These are phyloP conservation scores for Paradoxurus hermaphroditus DNA, from an alignment of 2,113 vertebrate species.

Conservation along the genomic window DNA sequence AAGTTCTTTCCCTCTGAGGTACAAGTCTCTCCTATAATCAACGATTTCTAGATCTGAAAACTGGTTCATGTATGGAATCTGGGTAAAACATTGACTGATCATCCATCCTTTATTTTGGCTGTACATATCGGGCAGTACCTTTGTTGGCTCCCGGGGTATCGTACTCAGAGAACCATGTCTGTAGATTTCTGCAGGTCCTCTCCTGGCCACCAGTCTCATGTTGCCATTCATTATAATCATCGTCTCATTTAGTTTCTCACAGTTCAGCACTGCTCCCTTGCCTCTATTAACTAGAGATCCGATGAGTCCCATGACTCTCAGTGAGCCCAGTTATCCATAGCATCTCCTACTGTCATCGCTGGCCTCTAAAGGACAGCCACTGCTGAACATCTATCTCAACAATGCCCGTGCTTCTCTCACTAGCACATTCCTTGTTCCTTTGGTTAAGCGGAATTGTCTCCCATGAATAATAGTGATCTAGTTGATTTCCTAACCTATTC, in stretches of 20 bases:
- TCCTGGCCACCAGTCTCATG: not conserved
- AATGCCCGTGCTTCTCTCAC: not conserved
- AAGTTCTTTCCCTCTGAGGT: not conserved
- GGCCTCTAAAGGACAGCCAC: not conserved
- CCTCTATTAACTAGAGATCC: conserved; percentile 5
- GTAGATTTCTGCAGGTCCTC: not conserved
- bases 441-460: not conserved
- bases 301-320: not conserved
- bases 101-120: not conserved
- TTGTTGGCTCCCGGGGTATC: not conserved
- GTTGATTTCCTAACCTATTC: not conserved
- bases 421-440: not conserved
- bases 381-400: not conserved
- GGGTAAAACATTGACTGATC: not conserved
- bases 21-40: not conserved
- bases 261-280: not conserved
- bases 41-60: not conserved
- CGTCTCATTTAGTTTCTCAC: not conserved
- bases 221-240: not conserved
- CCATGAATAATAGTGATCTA: not conserved
- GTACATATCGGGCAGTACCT: not conserved
- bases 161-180: not conserved
- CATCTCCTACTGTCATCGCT: not conserved
- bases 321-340: not conserved
- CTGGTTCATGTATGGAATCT: not conserved